Conservation (phyloP, 2,797 vertebrate genomes). For the Rhinogobio ventralis region DNA sequence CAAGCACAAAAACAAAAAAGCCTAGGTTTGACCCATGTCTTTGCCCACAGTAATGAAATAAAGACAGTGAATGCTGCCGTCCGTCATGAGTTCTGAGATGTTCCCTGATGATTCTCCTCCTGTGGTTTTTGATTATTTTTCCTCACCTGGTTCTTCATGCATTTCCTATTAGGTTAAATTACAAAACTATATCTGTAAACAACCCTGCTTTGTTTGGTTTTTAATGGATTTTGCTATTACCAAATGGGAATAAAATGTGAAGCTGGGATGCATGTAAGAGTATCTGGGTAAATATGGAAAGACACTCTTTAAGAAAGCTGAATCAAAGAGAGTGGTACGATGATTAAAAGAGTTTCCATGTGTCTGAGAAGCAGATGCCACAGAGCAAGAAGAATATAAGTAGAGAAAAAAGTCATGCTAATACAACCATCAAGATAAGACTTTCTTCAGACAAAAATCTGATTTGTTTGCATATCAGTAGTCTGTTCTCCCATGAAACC, state of each 20-base stretch:
- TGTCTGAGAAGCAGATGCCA: not conserved
- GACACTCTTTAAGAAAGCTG: not conserved
- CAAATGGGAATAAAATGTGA: conserved; percentile 21
- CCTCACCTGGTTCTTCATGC: conserved; percentile 33
- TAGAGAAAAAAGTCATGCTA: not conserved
- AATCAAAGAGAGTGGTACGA: not conserved
- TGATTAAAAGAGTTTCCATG: not conserved
- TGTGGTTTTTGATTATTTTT: not conserved
- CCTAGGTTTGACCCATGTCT: conserved; percentile 69
- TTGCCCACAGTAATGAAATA: conserved; percentile 65
- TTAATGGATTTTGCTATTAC: conserved; percentile 42
- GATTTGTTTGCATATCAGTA: not conserved
- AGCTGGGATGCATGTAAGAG: not conserved
- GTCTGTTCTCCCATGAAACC: conserved; percentile 40
- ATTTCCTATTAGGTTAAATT: conserved; percentile 34
- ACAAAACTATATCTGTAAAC: conserved; percentile 20
- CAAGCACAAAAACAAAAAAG: conserved; percentile 65
- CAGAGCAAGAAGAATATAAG: not conserved
- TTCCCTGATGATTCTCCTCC: conserved; percentile 25
- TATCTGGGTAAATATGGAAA: conserved; percentile 18
- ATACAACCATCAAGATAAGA: conserved; percentile 23
- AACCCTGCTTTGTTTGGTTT: conserved; percentile 13
- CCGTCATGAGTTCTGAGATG: conserved; percentile 10
- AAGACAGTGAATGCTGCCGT: conserved; percentile 34
- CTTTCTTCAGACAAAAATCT: conserved; percentile 64